phyloP scores from a whole-genome alignment of 1,140 invertebrate species.

The Lucilia cuprina region DNA sequence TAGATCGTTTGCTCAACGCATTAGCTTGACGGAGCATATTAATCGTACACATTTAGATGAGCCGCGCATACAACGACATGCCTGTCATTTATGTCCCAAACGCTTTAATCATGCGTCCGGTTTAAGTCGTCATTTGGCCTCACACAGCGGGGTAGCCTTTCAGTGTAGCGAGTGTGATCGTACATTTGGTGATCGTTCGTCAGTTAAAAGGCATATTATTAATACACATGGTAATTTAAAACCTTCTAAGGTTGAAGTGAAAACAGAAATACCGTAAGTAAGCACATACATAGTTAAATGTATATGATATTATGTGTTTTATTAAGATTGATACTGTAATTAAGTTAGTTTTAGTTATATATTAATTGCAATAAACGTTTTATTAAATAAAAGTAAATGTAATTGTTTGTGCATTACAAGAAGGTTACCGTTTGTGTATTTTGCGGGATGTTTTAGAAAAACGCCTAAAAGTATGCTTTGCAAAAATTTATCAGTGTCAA shows the following conservation, averaged over 20 bases:
- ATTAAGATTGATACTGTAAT: too few relatives aligned
- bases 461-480: too few relatives aligned
- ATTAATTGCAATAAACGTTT: too few relatives aligned
- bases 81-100: slow-evolving; percentile 73
- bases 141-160: slow-evolving; percentile 73
- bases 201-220: slow-evolving; percentile 68
- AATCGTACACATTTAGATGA: slow-evolving; percentile 68
- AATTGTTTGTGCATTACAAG: too few relatives aligned
- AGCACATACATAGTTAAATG: too few relatives aligned
- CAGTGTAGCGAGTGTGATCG: slow-evolving; percentile 72
- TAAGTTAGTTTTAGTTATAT: too few relatives aligned
- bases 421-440: too few relatives aligned
- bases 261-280: background rate
- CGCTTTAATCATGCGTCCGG: slow-evolving; percentile 66
- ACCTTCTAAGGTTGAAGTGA: background rate
- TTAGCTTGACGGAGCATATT: slow-evolving; percentile 71
- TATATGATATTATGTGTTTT: too few relatives aligned
- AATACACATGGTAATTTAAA: slow-evolving; percentile 43
- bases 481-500: too few relatives aligned
- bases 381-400: too few relatives aligned
- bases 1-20: slow-evolving; percentile 76
- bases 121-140: slow-evolving; percentile 74
- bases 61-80: slow-evolving; percentile 69
- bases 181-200: slow-evolving; percentile 75
- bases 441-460: too few relatives aligned